Percentiles rank a stretch among this genome's conserved stretches.
phyloP scores from a whole-genome alignment of 2,888 invertebrate species.

The Plemyria rubiginata region DNA sequence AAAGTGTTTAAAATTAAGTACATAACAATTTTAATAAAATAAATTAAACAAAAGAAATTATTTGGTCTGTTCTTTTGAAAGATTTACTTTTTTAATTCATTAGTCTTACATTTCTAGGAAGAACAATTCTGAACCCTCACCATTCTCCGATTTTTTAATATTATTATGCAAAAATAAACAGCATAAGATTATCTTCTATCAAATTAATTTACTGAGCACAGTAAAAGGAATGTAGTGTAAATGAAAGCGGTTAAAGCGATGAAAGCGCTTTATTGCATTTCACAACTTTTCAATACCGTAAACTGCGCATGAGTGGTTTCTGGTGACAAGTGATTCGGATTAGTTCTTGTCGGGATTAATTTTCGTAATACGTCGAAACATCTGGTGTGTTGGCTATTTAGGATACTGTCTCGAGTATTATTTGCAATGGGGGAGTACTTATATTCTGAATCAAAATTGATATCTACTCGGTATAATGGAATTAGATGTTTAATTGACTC shows the following conservation, averaged over 20 bases:
- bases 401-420: slow-evolving; percentile 24
- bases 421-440: slow-evolving; percentile 11
- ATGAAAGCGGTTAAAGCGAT: slow-evolving; percentile 34
- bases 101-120: too few relatives aligned
- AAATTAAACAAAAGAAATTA: background rate
- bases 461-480: background rate
- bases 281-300: slow-evolving; percentile 9
- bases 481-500: background rate
- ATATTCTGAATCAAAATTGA: slow-evolving; percentile 7
- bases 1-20: too few relatives aligned
- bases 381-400: slow-evolving; percentile 68
- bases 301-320: slow-evolving; percentile 69
- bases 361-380: slow-evolving; percentile 68
- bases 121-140: too few relatives aligned
- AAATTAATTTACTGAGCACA: too few relatives aligned
- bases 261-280: slow-evolving; percentile 41
- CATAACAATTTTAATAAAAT: too few relatives aligned
- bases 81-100: too few relatives aligned
- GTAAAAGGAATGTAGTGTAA: too few relatives aligned
- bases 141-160: too few relatives aligned
- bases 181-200: too few relatives aligned
- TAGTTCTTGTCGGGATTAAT: slow-evolving; percentile 69
- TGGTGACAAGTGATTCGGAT: slow-evolving; percentile 78
- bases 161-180: too few relatives aligned
- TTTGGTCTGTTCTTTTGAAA: too few relatives aligned